phyloP scores from a whole-genome alignment of 2,888 invertebrate genomes.

The Amorpha juglandis region DNA sequence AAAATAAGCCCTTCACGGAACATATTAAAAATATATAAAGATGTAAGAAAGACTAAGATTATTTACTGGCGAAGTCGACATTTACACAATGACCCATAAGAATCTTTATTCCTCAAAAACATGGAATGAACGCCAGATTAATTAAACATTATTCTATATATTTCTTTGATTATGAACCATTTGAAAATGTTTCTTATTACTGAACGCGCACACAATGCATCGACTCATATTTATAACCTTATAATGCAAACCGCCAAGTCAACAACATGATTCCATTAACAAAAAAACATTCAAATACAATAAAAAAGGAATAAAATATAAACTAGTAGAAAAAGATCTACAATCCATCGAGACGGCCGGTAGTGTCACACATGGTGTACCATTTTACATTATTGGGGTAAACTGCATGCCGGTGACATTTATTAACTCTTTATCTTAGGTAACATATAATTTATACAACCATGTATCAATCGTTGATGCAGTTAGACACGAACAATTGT shows the following conservation, averaged over 20 bases:
- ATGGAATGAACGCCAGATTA: conserved; percentile 1
- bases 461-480: no score
- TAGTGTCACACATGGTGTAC: background rate
- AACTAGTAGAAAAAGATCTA: conserved; percentile 52
- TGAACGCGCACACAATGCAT: conserved; percentile 4
- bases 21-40: background rate
- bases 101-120: background rate
- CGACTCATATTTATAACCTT: background rate
- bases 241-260: conserved; percentile 32
- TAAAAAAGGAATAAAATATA: conserved; percentile 53
- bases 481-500: background rate
- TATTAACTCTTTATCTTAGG: background rate
- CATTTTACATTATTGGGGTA: conserved; percentile 1
- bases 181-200: background rate
- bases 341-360: conserved; percentile 20
- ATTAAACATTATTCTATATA: background rate
- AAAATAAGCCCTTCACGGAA: background rate
- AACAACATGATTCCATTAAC: conserved; percentile 65
- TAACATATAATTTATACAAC: no score
- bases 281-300: conserved; percentile 60
- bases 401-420: background rate
- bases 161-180: background rate
- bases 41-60: background rate
- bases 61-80: background rate
- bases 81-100: background rate